Percentiles rank a stretch among this genome's conserved stretches.
These are phyloP conservation scores for Synanthedon tipuliformis DNA, from an alignment of 2,888 invertebrate species.

Conservation along the genomic window DNA sequence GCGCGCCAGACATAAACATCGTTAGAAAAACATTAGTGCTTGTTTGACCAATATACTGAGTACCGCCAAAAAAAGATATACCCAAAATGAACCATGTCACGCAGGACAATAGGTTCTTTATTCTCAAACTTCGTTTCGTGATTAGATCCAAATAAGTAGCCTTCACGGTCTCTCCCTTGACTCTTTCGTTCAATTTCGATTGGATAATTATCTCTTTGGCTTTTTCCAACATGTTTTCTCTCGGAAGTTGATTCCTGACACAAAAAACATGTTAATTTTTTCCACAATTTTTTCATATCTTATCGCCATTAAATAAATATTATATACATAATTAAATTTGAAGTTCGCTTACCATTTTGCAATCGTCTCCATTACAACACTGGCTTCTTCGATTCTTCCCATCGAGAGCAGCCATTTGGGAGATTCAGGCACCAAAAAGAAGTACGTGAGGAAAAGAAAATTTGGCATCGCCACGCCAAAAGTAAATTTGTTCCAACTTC, in stretches of 20 bases:
- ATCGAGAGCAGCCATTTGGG: constrained; percentile 75
- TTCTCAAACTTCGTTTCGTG: neutral
- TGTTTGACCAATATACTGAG: neutral
- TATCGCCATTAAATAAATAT: neutral
- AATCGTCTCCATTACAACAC: constrained; percentile 65
- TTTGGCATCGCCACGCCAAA: constrained; percentile 64
- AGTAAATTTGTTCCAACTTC: constrained; percentile 71
- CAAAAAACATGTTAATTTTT: neutral
- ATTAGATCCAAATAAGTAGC: neutral
- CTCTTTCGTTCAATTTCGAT: neutral
- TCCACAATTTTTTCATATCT: too few relatives aligned
- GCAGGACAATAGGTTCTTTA: neutral
- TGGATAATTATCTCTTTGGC: neutral
- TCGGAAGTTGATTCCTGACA: neutral
- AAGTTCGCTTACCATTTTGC: constrained; percentile 32
- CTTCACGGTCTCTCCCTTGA: neutral
- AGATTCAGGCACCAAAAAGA: constrained; percentile 75
- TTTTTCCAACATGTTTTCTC: neutral
- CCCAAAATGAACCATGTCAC: neutral
- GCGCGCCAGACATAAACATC: neutral
- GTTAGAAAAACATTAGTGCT: neutral
- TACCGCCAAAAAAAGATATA: neutral
- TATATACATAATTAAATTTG: neutral
- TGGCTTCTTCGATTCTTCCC: constrained; percentile 67
- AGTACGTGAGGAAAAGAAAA: constrained; percentile 62